These are phyloP conservation scores for Bactericera cockerelli DNA, from an alignment of 1,140 invertebrate species.

Conservation along the genomic window DNA sequence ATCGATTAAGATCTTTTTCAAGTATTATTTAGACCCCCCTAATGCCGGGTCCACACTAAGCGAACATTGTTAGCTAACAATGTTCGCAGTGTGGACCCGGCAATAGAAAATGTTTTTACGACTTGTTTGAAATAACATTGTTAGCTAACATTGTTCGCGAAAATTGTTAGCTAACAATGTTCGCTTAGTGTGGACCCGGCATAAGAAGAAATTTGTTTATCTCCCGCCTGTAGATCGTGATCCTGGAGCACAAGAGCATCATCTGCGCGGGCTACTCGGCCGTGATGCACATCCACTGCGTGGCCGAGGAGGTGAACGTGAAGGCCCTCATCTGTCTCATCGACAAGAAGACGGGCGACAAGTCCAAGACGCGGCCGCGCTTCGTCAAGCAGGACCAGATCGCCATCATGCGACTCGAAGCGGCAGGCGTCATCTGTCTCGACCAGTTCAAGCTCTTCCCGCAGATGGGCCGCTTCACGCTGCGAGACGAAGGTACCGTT, in stretches of 20 bases:
- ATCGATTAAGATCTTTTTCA: no score
- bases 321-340: conserved; percentile 94
- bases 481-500: conserved; percentile 98
- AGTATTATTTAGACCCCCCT: no score
- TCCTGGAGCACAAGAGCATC: conserved; percentile 98
- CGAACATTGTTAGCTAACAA: no score
- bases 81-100: no score
- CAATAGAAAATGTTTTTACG: no score
- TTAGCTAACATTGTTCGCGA: no score
- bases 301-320: conserved; percentile 93
- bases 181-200: no score
- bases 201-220: no score
- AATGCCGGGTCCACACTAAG: no score
- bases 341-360: conserved; percentile 96
- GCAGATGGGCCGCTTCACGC: conserved; percentile 97
- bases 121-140: no score
- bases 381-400: conserved; percentile 99
- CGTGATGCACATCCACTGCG: conserved; percentile 97
- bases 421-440: conserved; percentile 91
- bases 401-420: conserved; percentile 97
- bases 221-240: conserved; percentile 54
- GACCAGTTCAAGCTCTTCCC: conserved; percentile 97
- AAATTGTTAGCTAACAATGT: no score
- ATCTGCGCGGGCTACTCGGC: conserved; percentile 98
- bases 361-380: conserved; percentile 84